Evolutionary conservation across 2,113 vertebrate genomes (phyloP), one percentile per base, ranked within the genome.

Genomic region (Triplophysa siluroides): DNA sequence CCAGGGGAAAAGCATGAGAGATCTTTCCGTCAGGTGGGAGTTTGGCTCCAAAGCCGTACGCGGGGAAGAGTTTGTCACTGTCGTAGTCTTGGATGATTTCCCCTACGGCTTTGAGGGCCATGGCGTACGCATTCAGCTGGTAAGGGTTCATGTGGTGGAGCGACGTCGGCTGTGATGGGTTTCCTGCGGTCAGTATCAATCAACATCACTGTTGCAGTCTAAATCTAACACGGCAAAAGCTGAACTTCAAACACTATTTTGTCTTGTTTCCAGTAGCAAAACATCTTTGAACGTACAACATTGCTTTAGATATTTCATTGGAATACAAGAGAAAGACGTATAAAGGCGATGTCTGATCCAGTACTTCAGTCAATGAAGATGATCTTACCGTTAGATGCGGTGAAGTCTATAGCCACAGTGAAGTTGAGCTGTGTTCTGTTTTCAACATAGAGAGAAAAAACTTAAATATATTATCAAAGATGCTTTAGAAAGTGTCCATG

Each of bases 71-170:
- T 86, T 98, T 99, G 93, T 99, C 96, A 0, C 96, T 98, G 94
- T 99, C 98, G 0, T 99, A 99, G 93, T 99, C 97, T 92, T 99
- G 98, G 90, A 99, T 96, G 92, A 99, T 95, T 89, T 99, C 97
- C 43, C 98, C 98, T 52, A 99, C 97, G 1, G 98, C 97, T 90
- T 98, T 98, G 88, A 99, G 91, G 0, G 97, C 98, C 96, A 99
- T 96, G 85, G 97, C 98, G 11, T 99, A 99, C 76, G 97, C 95
- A 19, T 97, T 99, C 93, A 99, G 95, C 93, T 99, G 98, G 92
- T 98, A 99, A 2, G 98, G 98, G 80, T 95, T 98, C 87, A 94
- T 96, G 80, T 99, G 99, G 91, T 99, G 98, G 82, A 99, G 94
- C 0, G 98, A 99, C 19, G 97, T 98, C 82, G 98, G 97, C 91